These are phyloP conservation scores for Hippopotamyrus pictus DNA, from an alignment of 2,797 vertebrate species.

Conservation along the genomic window DNA sequence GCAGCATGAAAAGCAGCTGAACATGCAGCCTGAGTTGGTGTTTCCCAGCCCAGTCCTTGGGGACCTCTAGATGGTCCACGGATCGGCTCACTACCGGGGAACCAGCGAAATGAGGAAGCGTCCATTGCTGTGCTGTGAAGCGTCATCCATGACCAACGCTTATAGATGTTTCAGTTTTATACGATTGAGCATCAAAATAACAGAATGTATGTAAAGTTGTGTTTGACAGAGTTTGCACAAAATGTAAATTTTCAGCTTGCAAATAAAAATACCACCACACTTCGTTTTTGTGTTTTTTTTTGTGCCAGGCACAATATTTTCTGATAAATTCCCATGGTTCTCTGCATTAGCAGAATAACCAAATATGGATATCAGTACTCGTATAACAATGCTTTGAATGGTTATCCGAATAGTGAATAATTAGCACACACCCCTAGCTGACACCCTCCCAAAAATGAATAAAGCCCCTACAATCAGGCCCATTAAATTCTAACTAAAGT, in stretches of 20 bases:
- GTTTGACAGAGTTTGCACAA: neutral
- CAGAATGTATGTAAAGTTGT: neutral
- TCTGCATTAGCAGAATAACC: neutral
- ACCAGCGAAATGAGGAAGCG: neutral
- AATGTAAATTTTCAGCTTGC: neutral
- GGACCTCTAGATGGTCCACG: neutral
- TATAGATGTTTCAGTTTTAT: neutral
- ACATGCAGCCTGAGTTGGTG: neutral
- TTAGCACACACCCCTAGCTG: neutral
- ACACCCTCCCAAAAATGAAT: neutral
- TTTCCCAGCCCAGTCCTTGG: neutral
- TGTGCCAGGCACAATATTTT: neutral
- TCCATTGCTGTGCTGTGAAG: neutral
- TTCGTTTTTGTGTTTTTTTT: neutral
- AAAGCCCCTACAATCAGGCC: neutral
- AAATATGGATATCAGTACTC: neutral
- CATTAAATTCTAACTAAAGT: constrained; percentile 22
- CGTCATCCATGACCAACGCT: neutral
- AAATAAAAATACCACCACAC: neutral
- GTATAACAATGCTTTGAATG: neutral
- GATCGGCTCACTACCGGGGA: neutral
- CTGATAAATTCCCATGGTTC: neutral
- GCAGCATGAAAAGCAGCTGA: neutral
- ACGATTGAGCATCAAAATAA: neutral
- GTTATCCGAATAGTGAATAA: neutral